Conservation (phyloP, 2,797 vertebrate species). For the Tokudaia tokunoshimensis region DNA sequence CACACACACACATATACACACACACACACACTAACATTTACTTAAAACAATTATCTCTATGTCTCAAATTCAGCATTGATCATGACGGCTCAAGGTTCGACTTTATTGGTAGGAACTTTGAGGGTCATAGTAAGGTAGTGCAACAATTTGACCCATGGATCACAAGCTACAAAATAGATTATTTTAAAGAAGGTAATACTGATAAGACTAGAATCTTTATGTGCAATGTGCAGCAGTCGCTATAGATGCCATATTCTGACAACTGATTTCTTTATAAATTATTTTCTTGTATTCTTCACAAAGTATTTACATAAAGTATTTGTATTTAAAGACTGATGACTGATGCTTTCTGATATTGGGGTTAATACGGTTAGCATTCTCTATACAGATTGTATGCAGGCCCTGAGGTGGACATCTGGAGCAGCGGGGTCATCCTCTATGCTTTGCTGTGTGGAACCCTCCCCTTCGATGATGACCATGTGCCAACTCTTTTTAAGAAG, state of each 20-base stretch:
- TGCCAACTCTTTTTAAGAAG: slow-evolving; percentile 99
- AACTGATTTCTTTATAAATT: neutral
- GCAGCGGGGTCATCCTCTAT: slow-evolving; percentile 99
- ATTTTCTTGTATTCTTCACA: slow-evolving; percentile 27
- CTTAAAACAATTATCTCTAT: neutral
- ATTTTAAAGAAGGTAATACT: slow-evolving; percentile 61
- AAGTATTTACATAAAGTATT: neutral
- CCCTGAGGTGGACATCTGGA: slow-evolving; percentile 99
- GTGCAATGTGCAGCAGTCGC: neutral
- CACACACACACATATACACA: too few relatives aligned
- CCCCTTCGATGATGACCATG: slow-evolving; percentile 98
- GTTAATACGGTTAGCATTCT: slow-evolving; percentile 27
- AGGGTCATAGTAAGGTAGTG: neutral
- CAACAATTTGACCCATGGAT: slow-evolving; percentile 22
- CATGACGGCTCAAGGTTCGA: slow-evolving; percentile 11
- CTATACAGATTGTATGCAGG: slow-evolving; percentile 95
- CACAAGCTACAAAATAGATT: slow-evolving; percentile 30
- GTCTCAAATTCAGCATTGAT: slow-evolving; percentile 39
- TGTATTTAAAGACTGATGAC: slow-evolving; percentile 1
- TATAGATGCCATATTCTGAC: slow-evolving; percentile 25
- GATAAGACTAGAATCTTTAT: neutral
- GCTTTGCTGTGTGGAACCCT: slow-evolving; percentile 97
- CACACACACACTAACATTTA: neutral
- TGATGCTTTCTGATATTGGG: neutral
- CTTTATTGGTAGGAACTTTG: neutral